Evolutionary conservation across 2,888 invertebrate genomes (phyloP), one percentile per base, ranked within the genome.

Genomic region (Cataglyphis cursor): DNA sequence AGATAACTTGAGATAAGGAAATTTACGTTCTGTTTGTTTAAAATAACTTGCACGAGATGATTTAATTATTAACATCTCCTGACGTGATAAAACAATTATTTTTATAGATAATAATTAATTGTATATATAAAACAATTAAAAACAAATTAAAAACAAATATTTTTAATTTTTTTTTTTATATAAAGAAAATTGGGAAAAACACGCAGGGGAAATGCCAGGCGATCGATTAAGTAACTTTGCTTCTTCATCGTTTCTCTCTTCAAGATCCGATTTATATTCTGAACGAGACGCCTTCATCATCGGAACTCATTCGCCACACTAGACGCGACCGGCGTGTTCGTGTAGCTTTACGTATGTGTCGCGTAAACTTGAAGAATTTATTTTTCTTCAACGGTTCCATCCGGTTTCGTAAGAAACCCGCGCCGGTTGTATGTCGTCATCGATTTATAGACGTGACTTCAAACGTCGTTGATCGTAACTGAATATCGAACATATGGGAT

Each of bases 331-430:
- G 0, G n/a, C 12, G 6, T 35, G 15, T 70, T 15, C 9, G 10
- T 48, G 8, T 35, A 24, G 68, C 0, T 18, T n/a, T 41, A 41
- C 31, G 6, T 51, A 51, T 12, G 31, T 31, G 10, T 15, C 35
- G 31, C 24, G 28, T 66, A 66, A 66, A 28, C 68, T 38, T 28
- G n/a, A 41, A 24, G 38, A 61, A 72, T 85, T 85, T 81, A 76
- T 75, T 83, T 83, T 76, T 76, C 81, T 81, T 80, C n/a, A 66
- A 31, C 21, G 44, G 24, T 59, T 75, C 59, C 72, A 57, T 85
- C 83, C 76, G 76, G 81, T 85, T 83, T 85, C 81, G 73, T 54
- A 84, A 85, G 75, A 73, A 73, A 9, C 10, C 18, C 57, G 35
- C 35, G 35, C 12, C 68, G 35, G 57, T 15, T 35, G 24, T 9